These are phyloP conservation scores for Stenichneumon culpator DNA, from an alignment of 2,888 invertebrate genomes.

Conservation along the genomic window DNA sequence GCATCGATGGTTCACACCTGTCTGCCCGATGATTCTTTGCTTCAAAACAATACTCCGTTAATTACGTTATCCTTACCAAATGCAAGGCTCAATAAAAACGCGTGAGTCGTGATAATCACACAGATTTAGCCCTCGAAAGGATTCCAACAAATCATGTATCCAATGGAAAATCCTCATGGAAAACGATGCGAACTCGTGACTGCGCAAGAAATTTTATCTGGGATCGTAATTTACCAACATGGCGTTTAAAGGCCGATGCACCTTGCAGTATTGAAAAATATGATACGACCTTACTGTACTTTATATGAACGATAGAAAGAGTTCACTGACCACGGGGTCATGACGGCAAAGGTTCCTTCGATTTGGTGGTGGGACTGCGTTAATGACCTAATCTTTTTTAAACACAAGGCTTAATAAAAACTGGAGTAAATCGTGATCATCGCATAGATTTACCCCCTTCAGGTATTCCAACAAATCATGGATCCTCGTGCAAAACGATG, in stretches of 20 bases:
- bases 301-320: conserved; percentile 15
- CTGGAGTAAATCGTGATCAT: neutral
- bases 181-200: too few species aligned
- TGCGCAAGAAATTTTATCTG: too few species aligned
- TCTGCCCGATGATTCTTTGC: neutral
- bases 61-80: neutral
- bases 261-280: neutral
- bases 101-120: too few species aligned
- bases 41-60: neutral
- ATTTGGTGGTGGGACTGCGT: too few species aligned
- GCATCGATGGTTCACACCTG: conserved; percentile 17
- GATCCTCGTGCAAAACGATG: neutral
- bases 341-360: too few species aligned
- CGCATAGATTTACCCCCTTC: neutral
- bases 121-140: too few species aligned
- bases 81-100: too few species aligned
- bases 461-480: neutral
- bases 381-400: too few species aligned
- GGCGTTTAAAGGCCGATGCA: too few species aligned
- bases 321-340: conserved; percentile 44
- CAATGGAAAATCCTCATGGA: too few species aligned
- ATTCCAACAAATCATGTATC: too few species aligned
- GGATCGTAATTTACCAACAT: too few species aligned
- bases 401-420: neutral
- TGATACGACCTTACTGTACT: neutral